These are phyloP conservation scores for Melanitta fusca DNA, from an alignment of 2,797 vertebrate species.

Conservation along the genomic window DNA sequence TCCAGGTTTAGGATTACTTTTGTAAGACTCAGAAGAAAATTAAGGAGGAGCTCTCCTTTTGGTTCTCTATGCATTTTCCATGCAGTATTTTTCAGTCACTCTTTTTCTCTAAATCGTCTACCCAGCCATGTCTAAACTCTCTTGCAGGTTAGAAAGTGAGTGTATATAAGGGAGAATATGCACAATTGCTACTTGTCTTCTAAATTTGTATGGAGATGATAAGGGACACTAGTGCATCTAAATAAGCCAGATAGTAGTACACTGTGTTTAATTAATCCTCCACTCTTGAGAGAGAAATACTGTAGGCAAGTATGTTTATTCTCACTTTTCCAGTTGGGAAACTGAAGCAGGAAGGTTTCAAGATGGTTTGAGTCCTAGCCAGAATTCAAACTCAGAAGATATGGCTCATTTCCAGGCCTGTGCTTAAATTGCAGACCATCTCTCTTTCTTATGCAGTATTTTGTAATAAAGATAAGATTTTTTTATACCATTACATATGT, in stretches of 20 bases:
- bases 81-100: neutral
- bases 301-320: slow-evolving; percentile 68
- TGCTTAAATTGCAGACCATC: slow-evolving; percentile 48
- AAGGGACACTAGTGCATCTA: neutral
- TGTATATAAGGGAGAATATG: neutral
- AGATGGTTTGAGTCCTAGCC: slow-evolving; percentile 57
- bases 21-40: neutral
- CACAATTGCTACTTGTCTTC: neutral
- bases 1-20: neutral
- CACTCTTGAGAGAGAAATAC: slow-evolving; percentile 33
- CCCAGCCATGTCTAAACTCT: neutral
- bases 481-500: neutral
- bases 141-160: neutral
- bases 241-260: neutral
- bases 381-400: slow-evolving; percentile 51
- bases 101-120: neutral
- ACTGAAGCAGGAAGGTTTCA: slow-evolving; percentile 65
- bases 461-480: slow-evolving; percentile 41
- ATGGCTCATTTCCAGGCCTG: slow-evolving; percentile 58
- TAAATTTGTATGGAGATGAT: neutral
- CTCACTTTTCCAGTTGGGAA: slow-evolving; percentile 72
- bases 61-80: neutral
- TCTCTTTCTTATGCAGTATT: slow-evolving; percentile 27
- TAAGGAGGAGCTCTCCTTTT: neutral
- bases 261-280: slow-evolving; percentile 42